Evolutionary conservation across 2,797 vertebrate species (phyloP).

Genomic region (Pristis pectinata): DNA sequence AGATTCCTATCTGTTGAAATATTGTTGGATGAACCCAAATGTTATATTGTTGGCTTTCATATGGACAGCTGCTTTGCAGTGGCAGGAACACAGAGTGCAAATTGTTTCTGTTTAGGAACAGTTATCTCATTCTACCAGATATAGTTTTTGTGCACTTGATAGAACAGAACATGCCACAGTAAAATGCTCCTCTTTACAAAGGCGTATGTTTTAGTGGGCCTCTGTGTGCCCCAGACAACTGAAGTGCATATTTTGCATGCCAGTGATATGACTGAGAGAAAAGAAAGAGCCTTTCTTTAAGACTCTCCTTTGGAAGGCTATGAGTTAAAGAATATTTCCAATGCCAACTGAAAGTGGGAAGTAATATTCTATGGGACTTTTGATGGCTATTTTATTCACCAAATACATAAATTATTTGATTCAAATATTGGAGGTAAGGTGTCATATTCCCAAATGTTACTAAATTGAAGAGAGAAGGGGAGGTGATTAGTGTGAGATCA

Average conservation of each 20-base stretch:
- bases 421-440: not conserved
- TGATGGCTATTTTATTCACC: not conserved
- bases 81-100: not conserved
- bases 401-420: not conserved
- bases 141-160: not conserved
- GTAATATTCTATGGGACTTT: not conserved
- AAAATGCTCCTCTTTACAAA: not conserved
- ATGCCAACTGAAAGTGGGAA: not conserved
- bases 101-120: constrained; percentile 7
- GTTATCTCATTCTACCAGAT: not conserved
- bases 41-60: constrained; percentile 11
- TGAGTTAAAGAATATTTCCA: not conserved
- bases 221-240: not conserved
- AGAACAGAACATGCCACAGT: not conserved
- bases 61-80: not conserved
- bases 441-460: not conserved
- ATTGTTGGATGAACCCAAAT: not conserved
- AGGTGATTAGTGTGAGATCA: not conserved
- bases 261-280: not conserved
- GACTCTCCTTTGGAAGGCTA: not conserved
- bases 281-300: not conserved
- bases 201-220: not conserved
- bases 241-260: not conserved
- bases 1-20: constrained; percentile 17
- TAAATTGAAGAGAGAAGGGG: not conserved